These are phyloP conservation scores for Thrips palmi DNA, from an alignment of 1,140 invertebrate species.

Conservation along the genomic window DNA sequence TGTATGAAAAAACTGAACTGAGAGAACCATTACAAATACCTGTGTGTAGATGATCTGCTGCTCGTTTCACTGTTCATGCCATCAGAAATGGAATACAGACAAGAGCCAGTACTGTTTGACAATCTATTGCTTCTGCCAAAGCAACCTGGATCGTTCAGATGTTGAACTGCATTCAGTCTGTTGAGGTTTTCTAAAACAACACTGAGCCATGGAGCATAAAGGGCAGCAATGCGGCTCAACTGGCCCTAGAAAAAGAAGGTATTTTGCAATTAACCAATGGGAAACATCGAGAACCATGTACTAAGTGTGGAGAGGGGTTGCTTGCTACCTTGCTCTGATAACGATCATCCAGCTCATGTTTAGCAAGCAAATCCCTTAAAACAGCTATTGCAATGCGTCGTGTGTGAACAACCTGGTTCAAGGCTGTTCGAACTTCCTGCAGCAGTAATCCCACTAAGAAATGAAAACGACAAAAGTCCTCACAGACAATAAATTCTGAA, in stretches of 20 bases:
- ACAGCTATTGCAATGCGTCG: constrained; percentile 58
- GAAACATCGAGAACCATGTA: constrained; percentile 3
- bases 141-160: constrained; percentile 4
- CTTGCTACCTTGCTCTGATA: constrained; percentile 43
- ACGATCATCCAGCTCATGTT: constrained; percentile 84
- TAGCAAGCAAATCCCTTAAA: constrained; percentile 70
- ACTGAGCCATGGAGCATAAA: constrained; percentile 79
- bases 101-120: too few relatives aligned
- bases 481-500: constrained; percentile 38
- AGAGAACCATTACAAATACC: too few relatives aligned
- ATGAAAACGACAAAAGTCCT: constrained; percentile 76
- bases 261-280: constrained; percentile 5
- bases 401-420: constrained; percentile 66
- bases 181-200: constrained; percentile 68
- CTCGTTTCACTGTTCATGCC: too few relatives aligned
- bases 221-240: constrained; percentile 64
- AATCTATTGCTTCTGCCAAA: constrained; percentile 19
- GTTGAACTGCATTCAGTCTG: constrained; percentile 29
- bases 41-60: too few relatives aligned
- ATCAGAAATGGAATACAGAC: too few relatives aligned
- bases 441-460: constrained; percentile 70
- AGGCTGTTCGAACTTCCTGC: constrained; percentile 52
- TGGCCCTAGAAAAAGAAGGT: constrained; percentile 34
- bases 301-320: not conserved
- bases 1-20: too few relatives aligned